Evolutionary conservation across 2,888 invertebrate species (phyloP).

Genomic region (Parnassius apollo): DNA sequence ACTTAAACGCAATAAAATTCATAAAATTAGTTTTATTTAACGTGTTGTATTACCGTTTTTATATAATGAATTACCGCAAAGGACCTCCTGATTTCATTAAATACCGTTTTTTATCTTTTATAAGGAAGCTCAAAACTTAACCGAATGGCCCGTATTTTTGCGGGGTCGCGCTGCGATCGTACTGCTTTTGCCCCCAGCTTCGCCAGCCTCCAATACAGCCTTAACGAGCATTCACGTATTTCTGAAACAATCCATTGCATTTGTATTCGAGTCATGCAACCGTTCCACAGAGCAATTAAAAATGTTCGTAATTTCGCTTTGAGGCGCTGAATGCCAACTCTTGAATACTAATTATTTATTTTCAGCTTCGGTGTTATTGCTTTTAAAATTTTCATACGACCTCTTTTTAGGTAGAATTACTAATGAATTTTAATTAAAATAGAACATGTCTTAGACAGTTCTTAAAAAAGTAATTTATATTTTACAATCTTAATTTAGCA

Average conservation of each 20-base stretch:
- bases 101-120: too few species aligned
- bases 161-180: neutral
- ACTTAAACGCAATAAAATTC: too few species aligned
- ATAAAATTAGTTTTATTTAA: too few species aligned
- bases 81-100: too few species aligned
- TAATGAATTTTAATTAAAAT: too few species aligned
- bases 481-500: too few species aligned
- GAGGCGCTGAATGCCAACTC: constrained; percentile 1
- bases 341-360: constrained; percentile 11
- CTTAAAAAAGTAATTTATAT: too few species aligned
- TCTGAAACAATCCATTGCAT: constrained; percentile 3
- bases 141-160: neutral
- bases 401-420: too few species aligned
- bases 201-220: neutral
- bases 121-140: neutral
- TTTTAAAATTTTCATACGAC: neutral
- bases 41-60: too few species aligned
- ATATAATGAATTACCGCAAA: too few species aligned
- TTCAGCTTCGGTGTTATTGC: neutral
- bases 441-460: too few species aligned
- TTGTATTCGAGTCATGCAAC: constrained; percentile 3
- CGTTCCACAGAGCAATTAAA: constrained; percentile 14
- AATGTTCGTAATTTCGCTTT: constrained; percentile 16
- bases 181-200: neutral
- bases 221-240: constrained; percentile 2